Evolutionary conservation across 1,140 invertebrate genomes (phyloP).

Genomic region (Hirudo medicinalis): DNA sequence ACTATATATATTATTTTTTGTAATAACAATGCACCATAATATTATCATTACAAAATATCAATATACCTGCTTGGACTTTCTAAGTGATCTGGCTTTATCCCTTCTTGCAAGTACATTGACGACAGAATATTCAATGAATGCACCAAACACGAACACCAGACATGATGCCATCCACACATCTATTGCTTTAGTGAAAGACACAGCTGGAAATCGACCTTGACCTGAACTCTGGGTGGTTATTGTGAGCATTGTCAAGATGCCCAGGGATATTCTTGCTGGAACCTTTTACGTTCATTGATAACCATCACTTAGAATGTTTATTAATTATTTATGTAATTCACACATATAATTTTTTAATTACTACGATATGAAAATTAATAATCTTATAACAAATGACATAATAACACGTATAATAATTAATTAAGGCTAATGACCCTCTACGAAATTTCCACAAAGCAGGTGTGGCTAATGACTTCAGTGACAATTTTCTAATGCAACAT

Average conservation of each 20-base stretch:
- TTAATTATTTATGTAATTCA: too few relatives aligned
- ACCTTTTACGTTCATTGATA: background rate
- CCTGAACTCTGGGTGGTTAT: conserved; percentile 28
- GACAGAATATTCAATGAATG: conserved; percentile 36
- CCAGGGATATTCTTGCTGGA: conserved; percentile 24
- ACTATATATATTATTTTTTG: background rate
- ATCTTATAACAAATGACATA: too few relatives aligned
- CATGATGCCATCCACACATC: conserved; percentile 39
- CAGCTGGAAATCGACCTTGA: conserved; percentile 20
- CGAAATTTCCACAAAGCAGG: too few relatives aligned
- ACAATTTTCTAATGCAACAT: too few relatives aligned
- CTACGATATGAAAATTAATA: too few relatives aligned
- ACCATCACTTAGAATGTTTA: too few relatives aligned
- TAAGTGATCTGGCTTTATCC: conserved; percentile 8
- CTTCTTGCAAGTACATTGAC: conserved; percentile 29
- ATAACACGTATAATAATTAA: too few relatives aligned
- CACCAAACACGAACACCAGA: conserved; percentile 35
- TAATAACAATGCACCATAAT: background rate
- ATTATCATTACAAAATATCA: background rate
- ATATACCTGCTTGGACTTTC: background rate
- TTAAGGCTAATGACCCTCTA: too few relatives aligned
- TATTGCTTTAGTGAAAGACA: conserved; percentile 37
- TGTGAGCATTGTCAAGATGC: conserved; percentile 30
- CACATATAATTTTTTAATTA: too few relatives aligned
- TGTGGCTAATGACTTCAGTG: too few relatives aligned